Percentiles rank a stretch among this genome's conserved stretches.
Conservation (phyloP, 2,888 invertebrate genomes). For the Nycteola revayana region DNA sequence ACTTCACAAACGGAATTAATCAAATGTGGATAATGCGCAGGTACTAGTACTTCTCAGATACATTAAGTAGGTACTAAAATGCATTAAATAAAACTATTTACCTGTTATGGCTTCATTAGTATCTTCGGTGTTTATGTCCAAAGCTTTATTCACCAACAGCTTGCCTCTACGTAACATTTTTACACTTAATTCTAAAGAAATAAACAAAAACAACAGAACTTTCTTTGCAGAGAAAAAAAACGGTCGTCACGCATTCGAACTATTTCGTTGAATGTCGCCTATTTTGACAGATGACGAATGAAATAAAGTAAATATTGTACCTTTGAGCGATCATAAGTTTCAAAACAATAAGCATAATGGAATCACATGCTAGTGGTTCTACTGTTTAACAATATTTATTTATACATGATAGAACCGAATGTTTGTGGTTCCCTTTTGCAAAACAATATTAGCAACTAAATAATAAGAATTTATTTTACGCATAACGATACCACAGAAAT, state of each 20-base stretch:
- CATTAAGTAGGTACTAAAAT: constrained; percentile 11
- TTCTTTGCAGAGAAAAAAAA: constrained; percentile 11
- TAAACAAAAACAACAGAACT: constrained; percentile 8
- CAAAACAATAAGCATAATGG: constrained; percentile 11
- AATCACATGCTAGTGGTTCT: constrained; percentile 14
- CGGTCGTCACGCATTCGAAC: constrained; percentile 12
- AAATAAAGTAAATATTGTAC: constrained; percentile 3
- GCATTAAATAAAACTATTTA: constrained; percentile 15
- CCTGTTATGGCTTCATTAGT: constrained; percentile 6
- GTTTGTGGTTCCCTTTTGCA: constrained; percentile 8
- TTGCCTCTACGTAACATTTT: constrained; percentile 10
- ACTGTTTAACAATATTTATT: constrained; percentile 14
- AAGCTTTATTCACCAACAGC: constrained; percentile 9
- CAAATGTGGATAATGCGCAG: constrained; percentile 10
- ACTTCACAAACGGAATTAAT: constrained; percentile 11
- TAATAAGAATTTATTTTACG: constrained; percentile 9
- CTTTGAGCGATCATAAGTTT: constrained; percentile 6
- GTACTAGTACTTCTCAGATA: constrained; percentile 5
- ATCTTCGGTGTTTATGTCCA: constrained; percentile 9
- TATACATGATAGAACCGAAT: constrained; percentile 19
- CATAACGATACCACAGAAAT: constrained; percentile 6
- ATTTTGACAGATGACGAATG: constrained; percentile 7
- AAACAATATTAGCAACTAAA: constrained; percentile 8
- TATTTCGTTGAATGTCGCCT: constrained; percentile 10
- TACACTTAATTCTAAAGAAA: constrained; percentile 8